Base-by-base conservation (phyloP, 2,888 invertebrate species). In the Agonum fuliginosum region DNA sequence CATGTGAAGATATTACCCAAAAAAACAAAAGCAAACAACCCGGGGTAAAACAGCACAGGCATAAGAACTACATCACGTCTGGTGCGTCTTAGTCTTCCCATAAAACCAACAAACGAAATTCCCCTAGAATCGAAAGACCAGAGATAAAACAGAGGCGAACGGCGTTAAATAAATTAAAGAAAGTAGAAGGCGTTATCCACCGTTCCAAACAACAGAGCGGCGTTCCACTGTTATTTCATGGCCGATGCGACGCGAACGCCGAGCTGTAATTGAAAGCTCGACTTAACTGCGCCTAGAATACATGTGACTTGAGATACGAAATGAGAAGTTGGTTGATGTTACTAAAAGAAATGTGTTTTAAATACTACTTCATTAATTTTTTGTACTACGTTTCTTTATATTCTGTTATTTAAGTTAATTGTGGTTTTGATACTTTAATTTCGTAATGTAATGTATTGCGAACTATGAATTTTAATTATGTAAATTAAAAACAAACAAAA, bases 81-180 rank as follows among this genome's bases (percentile, higher is more conserved):
- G n/a, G n/a, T n/a, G 37, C 37, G 37, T 37, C 12, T 37, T 12
- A 3, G n/a, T 24, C 62, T 10, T 17, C 10, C 74, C 46, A 74
- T 74, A 74, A 74, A 74, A 74, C 74, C 62, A 74, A 74, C 74
- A 74, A 41, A 46, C 46, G 74, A 46, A 43, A 24, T 74, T 43
- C 46, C 27, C 37, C 22, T 70, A 22, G 74, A 74, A 74, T 74
- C 74, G 74, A 74, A 65, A 74, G 62, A 46, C 14, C 20, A 30
- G 1, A 72, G 72, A 74, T 74, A 65, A 74, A 74, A 74, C 46
- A 65, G 65, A 65, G 62, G n/a, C n/a, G 20, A 43, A 34, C 19
- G 20, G 74, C 74, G 74, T 65, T 74, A 74, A 74, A 74, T 74
- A 74, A 74, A 74, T 74, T 74, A 74, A 65, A 74, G 74, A 74